Percentiles rank a stretch among this genome's conserved stretches.
Conservation (phyloP, 2,888 invertebrate species). For the Netelia inedita region DNA sequence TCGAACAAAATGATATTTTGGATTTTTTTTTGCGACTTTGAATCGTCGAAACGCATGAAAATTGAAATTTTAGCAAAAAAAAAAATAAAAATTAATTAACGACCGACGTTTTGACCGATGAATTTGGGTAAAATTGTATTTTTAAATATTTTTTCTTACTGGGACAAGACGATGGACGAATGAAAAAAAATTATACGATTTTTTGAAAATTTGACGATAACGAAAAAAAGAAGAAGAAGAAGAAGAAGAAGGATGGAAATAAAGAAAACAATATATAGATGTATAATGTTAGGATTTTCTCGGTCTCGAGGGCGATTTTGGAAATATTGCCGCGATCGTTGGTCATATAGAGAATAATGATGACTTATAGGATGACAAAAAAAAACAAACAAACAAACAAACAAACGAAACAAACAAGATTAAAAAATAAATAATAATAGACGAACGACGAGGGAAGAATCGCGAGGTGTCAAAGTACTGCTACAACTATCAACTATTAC, state of each 20-base stretch:
- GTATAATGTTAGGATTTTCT: constrained; percentile 68
- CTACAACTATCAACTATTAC: constrained; percentile 77
- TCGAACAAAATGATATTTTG: not conserved
- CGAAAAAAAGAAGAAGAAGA: not conserved
- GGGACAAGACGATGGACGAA: not conserved
- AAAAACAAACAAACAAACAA: constrained; percentile 58
- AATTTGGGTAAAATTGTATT: not conserved
- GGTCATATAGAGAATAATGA: constrained; percentile 74
- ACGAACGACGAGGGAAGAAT: constrained; percentile 68
- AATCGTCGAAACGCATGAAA: not conserved
- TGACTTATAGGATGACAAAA: constrained; percentile 48
- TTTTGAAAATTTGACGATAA: not conserved
- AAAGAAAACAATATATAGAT: constrained; percentile 58
- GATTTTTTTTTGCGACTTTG: not conserved
- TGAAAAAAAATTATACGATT: not conserved
- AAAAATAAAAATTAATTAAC: not conserved
- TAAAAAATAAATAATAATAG: constrained; percentile 23
- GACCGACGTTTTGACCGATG: not conserved
- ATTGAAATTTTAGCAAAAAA: not conserved
- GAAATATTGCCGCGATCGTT: constrained; percentile 79
- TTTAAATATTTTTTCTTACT: not conserved
- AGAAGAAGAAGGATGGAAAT: constrained; percentile 2
- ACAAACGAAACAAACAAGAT: constrained; percentile 71
- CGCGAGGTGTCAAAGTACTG: constrained; percentile 81
- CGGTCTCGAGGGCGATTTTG: constrained; percentile 74